Base-by-base conservation (phyloP, 1,140 invertebrate genomes). In the Mactra quadrangularis region DNA sequence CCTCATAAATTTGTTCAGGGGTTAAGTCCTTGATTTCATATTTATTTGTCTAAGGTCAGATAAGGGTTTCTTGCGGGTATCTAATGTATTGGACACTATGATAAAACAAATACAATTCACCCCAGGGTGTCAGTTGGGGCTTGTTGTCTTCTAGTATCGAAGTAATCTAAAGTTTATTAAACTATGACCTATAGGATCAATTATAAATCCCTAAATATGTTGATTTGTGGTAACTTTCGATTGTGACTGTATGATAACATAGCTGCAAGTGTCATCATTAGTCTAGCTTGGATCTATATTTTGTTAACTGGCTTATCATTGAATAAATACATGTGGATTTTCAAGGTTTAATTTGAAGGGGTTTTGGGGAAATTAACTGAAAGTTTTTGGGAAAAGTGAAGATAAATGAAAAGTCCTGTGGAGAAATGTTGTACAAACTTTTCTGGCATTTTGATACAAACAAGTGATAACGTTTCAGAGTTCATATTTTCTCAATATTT, bases 181-280 rank as follows among this genome's bases (percentile, higher is more conserved):
- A 55, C 31, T 3, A 68, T 66, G 15, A 53, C 60, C 50, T 68
- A 45, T 62, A 78, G 47, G 55, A 66, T 55, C 76, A 50, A 22
- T 13, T 25, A n/a, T 15, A 68, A 78, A 78, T 78, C 76, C 76
- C 47, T 27, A 78, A 78, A 64, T 78, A 78, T 78, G 76, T 50
- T 64, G 64, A 78, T 62, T 66, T 78, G 47, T 29, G 47, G 76
- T 78, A 68, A 66, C 76, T 68, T 55, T 78, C 60, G 47, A 68
- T 78, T 78, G 62, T 13, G n/a, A 15, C 6, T 15, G 33, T 27
- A 27, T 59, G 71, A 74, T 74, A 74, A 74, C 9, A 11, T 22
- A 22, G 13, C 38, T 13, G 9, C 53, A 47, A 59, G 71, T 59
- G 52, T 22, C 59, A 76, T 50, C 31, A 76, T 76, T 53, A 62